These are phyloP conservation scores for Busseola fusca DNA, from an alignment of 2,888 invertebrate species.

Conservation along the genomic window DNA sequence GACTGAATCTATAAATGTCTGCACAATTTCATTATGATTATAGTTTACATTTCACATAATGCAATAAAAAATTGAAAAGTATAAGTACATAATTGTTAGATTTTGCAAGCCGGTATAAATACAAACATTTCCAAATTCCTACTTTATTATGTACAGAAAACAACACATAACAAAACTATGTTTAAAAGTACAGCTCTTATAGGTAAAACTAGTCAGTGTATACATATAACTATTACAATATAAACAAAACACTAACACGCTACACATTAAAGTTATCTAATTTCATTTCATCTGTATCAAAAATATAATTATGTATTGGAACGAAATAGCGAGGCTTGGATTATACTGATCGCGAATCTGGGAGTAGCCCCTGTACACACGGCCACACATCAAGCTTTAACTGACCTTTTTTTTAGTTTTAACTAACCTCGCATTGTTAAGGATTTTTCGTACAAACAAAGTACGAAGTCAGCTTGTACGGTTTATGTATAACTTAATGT, in stretches of 20 bases:
- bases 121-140: conserved; percentile 32
- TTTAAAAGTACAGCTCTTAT: conserved; percentile 30
- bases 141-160: conserved; percentile 49
- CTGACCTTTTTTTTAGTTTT: no score
- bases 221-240: conserved; percentile 38
- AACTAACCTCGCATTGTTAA: no score
- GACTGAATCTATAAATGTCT: conserved; percentile 5
- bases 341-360: conserved; percentile 9
- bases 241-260: conserved; percentile 46
- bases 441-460: no score
- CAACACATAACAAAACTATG: conserved; percentile 31
- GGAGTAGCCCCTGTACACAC: no score
- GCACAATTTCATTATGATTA: conserved; percentile 16
- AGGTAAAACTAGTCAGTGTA: conserved; percentile 39
- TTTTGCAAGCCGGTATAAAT: conserved; percentile 12
- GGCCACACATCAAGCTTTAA: no score
- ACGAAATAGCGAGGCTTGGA: conserved; percentile 39
- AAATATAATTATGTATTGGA: conserved; percentile 57
- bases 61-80: conserved; percentile 31
- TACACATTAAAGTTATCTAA: conserved; percentile 41
- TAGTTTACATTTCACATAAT: conserved; percentile 30
- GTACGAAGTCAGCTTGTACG: no score
- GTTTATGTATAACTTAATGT: no score
- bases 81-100: conserved; percentile 18
- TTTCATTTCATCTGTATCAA: conserved; percentile 56